phyloP scores from a whole-genome alignment of 2,797 vertebrate species.

The Gastrophryne carolinensis region DNA sequence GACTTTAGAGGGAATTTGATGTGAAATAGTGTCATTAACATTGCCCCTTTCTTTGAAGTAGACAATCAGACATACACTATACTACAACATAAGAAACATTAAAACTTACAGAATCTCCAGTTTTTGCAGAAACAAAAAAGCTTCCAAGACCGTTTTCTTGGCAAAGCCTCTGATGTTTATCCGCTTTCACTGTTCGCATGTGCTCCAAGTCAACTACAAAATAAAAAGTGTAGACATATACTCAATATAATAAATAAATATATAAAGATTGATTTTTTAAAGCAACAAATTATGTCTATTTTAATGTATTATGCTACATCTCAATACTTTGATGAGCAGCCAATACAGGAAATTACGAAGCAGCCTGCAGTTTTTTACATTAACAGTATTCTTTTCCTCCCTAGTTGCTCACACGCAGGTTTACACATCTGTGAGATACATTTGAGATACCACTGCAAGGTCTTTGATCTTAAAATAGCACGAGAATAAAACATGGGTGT shows the following conservation, averaged over 20 bases:
- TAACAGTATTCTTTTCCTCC: constrained; percentile 1
- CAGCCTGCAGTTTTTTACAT: constrained; percentile 28
- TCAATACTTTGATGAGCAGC: constrained; percentile 28
- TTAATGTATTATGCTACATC: constrained; percentile 11
- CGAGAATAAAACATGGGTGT: background rate
- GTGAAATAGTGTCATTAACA: no score
- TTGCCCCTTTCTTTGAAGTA: background rate
- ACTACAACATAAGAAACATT: background rate
- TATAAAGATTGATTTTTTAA: background rate
- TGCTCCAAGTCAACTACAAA: constrained; percentile 95
- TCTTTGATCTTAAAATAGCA: constrained; percentile 11
- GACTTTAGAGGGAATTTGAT: no score
- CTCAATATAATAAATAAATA: background rate
- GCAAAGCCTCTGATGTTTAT: constrained; percentile 94
- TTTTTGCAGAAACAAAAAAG: constrained; percentile 96
- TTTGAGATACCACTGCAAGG: constrained; percentile 4
- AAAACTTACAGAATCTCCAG: constrained; percentile 91
- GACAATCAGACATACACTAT: background rate
- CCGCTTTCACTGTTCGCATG: constrained; percentile 92
- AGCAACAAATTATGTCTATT: constrained; percentile 32
- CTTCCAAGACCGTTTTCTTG: constrained; percentile 92
- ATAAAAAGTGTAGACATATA: constrained; percentile 24
- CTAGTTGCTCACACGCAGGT: constrained; percentile 15
- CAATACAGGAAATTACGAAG: constrained; percentile 31
- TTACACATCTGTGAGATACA: constrained; percentile 31